Base-by-base conservation (phyloP, 1,140 invertebrate species). In the Diachasma alloeum region DNA sequence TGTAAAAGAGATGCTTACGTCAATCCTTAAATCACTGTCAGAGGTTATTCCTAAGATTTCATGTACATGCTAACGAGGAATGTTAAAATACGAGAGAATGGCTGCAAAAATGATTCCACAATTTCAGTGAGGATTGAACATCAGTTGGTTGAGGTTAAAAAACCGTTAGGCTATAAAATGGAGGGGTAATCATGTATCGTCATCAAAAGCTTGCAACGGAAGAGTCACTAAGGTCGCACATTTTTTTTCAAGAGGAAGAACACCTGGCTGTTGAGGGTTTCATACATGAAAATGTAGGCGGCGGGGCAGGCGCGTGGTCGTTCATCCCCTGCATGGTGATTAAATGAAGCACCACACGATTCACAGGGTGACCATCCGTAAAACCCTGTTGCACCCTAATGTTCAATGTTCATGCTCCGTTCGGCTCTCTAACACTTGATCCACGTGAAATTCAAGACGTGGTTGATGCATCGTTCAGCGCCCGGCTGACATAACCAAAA, bases 271-370 rank as follows among this genome's bases (percentile, higher is more conserved):
- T 44, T 46, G 42, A 72, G 44, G 69, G 44, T 46, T 24, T 11
- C 10, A 70, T 36, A 69, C 36, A 53, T 11, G 24, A 68, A 19
- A 39, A 63, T 19, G 53, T 59, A 44, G 31, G 71, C 22, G n/a
- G n/a, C 19, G 36, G 53, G 37, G 44, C 19, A 31, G 48, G 69
- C 68, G 75, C 56, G 72, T 44, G 48, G 67, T 63, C 77, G 77
- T 31, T 63, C 68, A 75, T 77, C 73, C 76, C 79, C 76, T 78
- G 81, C 17, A 77, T 72, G 69, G 75, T 77, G 75, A 79, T 79
- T 79, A 77, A 79, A 79, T 77, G 78, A 79, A 79, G 75, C 78
- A 79, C 78, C 75, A 79, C 76, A 77, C 75, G 75, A 79, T 79
- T 77, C 78, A 72, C 72, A 72, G 72, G 75, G 72, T 72, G 53